Evolutionary conservation across 2,797 vertebrate genomes (phyloP), one percentile per base, ranked within the genome.

Genomic region (Hozukius guyotensis): DNA sequence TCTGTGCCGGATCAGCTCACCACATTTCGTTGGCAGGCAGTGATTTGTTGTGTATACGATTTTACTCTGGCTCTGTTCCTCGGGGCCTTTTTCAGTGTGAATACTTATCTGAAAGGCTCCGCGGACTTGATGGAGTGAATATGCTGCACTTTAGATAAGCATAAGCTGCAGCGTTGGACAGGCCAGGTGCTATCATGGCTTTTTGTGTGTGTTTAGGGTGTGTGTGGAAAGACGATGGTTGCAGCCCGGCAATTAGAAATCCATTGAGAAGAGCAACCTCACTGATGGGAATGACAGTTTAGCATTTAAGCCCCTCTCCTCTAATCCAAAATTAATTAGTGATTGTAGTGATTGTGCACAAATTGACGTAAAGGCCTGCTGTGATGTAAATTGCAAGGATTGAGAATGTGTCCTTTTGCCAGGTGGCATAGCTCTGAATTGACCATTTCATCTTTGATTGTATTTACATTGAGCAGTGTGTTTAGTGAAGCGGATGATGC

Each of bases 21-120:
- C 81, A 77, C 87, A 86, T 87, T 87, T 82, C 59, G 66, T 81
- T 88, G 83, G 81, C 82, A 87, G 82, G 75, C 67, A 29, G 77
- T 68, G 72, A 84, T 88, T 91, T 92, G 84, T 87, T 90, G 79
- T 83, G 74, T 76, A 74, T 90, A 80, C 63, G 46, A 82, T 90
- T 80, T 85, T 73, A 8, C 74, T 80, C 27, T 89, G 90, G 86
- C 88, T 80, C 57, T 1, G 24, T 88, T 87, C 81, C 73, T 80
- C 20, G 3, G 49, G 49, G 32, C 72, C 53, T 60, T 84, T 64
- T 87, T 46, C 82, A 83, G 68, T 75, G 74, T 79, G 76, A 92
- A 91, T 89, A 80, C 78, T 92, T 89, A 88, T 77, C 72, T 81
- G 70, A 73, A 59, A 70, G 82, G 71, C 71, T 72, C 78, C 55